These are phyloP conservation scores for Monopis laevigella DNA, from an alignment of 2,888 invertebrate species.

Conservation along the genomic window DNA sequence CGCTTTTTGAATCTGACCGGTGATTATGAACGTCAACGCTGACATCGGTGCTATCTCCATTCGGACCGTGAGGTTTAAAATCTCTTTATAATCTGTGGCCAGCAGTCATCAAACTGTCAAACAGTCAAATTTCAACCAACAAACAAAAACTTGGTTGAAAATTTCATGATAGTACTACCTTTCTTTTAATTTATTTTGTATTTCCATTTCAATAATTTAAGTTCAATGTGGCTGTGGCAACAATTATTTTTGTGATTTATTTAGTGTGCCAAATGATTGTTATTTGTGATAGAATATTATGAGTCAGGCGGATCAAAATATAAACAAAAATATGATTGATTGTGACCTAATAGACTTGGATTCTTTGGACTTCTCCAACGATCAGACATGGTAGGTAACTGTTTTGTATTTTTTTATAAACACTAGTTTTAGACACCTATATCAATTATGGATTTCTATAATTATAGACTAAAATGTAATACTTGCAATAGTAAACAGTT, in stretches of 20 bases:
- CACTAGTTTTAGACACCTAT: too few species aligned
- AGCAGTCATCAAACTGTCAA: too few species aligned
- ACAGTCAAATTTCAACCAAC: constrained; percentile 60
- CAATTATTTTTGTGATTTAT: constrained; percentile 48
- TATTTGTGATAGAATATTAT: constrained; percentile 44
- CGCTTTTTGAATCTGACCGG: too few species aligned
- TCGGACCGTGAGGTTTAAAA: too few species aligned
- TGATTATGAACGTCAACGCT: too few species aligned
- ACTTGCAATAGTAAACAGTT: too few species aligned
- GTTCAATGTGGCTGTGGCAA: constrained; percentile 45
- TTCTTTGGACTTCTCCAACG: constrained; percentile 62
- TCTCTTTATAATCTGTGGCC: too few species aligned
- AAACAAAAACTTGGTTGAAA: constrained; percentile 50
- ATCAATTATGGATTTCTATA: too few species aligned
- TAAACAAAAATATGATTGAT: constrained; percentile 66
- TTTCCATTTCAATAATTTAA: constrained; percentile 19
- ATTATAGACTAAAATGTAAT: too few species aligned
- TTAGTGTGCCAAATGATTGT: constrained; percentile 63
- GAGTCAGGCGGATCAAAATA: constrained; percentile 62
- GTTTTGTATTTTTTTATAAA: too few species aligned
- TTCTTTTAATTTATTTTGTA: constrained; percentile 47
- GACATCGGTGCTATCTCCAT: too few species aligned
- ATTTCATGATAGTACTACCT: constrained; percentile 49
- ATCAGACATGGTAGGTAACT: constrained; percentile 68
- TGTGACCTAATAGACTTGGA: constrained; percentile 67